Percentiles rank a stretch among this genome's conserved stretches.
Evolutionary conservation across 1,140 invertebrate genomes (phyloP).

Genomic region (Andricus grossulariae): DNA sequence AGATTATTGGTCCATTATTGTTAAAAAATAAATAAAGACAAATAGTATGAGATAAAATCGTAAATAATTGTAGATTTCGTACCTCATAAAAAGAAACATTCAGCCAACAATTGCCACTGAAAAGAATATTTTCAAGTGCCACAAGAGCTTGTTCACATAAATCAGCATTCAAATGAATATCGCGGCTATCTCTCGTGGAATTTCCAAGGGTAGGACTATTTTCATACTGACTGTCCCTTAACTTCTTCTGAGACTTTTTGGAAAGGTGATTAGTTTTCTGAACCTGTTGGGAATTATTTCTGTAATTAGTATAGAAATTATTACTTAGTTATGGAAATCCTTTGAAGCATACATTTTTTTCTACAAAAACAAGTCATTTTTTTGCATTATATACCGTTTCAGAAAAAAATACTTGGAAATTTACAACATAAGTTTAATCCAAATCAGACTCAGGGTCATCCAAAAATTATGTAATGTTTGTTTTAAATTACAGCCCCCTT

Average conservation of each 20-base stretch:
- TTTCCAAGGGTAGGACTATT: constrained; percentile 51
- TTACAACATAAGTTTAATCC: too few relatives aligned
- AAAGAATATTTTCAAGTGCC: constrained; percentile 60
- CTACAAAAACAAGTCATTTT: too few relatives aligned
- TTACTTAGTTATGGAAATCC: too few relatives aligned
- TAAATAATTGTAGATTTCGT: constrained; percentile 33
- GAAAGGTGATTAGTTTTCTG: constrained; percentile 62
- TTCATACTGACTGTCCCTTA: constrained; percentile 58
- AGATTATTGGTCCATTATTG: too few relatives aligned
- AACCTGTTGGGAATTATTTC: constrained; percentile 45
- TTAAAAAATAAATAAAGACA: neutral
- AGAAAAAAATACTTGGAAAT: too few relatives aligned
- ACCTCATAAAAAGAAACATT: constrained; percentile 60
- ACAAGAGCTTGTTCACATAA: constrained; percentile 57
- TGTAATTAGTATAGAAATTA: too few relatives aligned
- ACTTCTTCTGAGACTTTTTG: constrained; percentile 60
- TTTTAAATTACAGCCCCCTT: too few relatives aligned
- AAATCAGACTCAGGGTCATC: too few relatives aligned
- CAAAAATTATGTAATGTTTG: too few relatives aligned
- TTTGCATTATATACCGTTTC: too few relatives aligned
- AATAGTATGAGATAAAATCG: constrained; percentile 26
- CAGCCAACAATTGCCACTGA: constrained; percentile 52
- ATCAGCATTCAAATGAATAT: constrained; percentile 47
- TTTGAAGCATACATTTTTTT: too few relatives aligned
- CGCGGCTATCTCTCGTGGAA: constrained; percentile 32